Evolutionary conservation across 2,113 vertebrate species (phyloP), one percentile per base, ranked within the genome.

Genomic region (Eleginops maclovinus): DNA sequence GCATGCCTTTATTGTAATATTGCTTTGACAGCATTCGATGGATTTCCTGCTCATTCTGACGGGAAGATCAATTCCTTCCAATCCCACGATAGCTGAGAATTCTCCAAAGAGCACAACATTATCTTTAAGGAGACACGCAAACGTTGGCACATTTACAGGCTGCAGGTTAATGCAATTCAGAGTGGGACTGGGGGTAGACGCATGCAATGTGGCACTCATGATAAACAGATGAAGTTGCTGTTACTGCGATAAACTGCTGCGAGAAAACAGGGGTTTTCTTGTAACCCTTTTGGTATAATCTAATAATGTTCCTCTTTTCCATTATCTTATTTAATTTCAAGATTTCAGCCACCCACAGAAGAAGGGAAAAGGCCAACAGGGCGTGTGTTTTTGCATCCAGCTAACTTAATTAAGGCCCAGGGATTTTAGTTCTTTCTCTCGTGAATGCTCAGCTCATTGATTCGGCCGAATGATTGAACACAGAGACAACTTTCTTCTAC

Each of bases 301-400:
- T 77, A 94, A 92, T 94, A 89, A 91, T 64, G 54, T 43, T 74
- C 55, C 79, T 88, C 86, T 91, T 88, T 87, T 82, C 92, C 91
- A 92, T 94, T 93, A 94, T 89, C 82, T 93, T 92, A 94, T 93
- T 91, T 88, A 82, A 92, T 94, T 91, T 88, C 78, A 87, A 85
- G 85, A 91, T 89, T 91, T 91, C 78, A 88, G 81, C 84, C 89
- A 77, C 91, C 89, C 91, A 90, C 88, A 87, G 73, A 89, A 91
- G 79, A 84, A 64, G 67, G 60, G 75, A 68, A 91, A 87, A 82
- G 82, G 68, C 77, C 72, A 78, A 86, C 77, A 89, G 83, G 87
- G 75, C 77, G 85, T 89, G 84, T 87, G 82, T 90, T 84, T 87
- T 72, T 85, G 81, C 82, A 84, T 84, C 69, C 54, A 69, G 58